Conservation (phyloP, 1,140 invertebrate species). For the Maniola jurtina region DNA sequence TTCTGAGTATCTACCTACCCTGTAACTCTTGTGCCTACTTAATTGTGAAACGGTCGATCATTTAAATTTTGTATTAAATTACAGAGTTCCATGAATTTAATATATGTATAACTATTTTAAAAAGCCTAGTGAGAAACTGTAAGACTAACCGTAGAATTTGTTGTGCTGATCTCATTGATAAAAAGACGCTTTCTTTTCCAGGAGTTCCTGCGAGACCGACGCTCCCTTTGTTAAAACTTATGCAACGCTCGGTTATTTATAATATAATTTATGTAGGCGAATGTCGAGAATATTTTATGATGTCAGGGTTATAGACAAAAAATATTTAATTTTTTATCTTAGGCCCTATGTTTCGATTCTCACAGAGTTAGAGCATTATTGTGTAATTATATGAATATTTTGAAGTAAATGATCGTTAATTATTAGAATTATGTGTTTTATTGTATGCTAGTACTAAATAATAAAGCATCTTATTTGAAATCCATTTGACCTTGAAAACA, state of each 20-base stretch:
- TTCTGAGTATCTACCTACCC: no score
- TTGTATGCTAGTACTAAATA: no score
- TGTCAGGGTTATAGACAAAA: conserved; percentile 57
- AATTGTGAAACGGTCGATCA: no score
- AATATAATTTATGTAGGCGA: conserved; percentile 83
- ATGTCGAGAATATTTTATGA: conserved; percentile 67
- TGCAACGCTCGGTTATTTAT: conserved; percentile 92
- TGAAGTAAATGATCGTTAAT: conserved; percentile 77
- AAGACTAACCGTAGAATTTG: background rate
- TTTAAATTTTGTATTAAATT: no score
- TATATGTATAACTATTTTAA: no score
- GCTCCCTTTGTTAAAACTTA: conserved; percentile 94
- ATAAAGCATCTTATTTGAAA: no score
- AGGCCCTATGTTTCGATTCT: conserved; percentile 63
- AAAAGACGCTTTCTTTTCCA: conserved; percentile 77
- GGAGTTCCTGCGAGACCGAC: conserved; percentile 90
- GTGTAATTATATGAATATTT: conserved; percentile 75
- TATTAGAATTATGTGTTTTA: conserved; percentile 69
- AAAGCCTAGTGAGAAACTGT: no score
- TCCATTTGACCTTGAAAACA: no score
- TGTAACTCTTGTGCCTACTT: no score
- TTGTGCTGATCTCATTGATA: background rate
- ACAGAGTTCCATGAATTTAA: no score
- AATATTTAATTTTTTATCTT: conserved; percentile 68
- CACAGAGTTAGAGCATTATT: conserved; percentile 63